Conservation (phyloP, 1,140 invertebrate species). For the Trissolcus basalis region DNA sequence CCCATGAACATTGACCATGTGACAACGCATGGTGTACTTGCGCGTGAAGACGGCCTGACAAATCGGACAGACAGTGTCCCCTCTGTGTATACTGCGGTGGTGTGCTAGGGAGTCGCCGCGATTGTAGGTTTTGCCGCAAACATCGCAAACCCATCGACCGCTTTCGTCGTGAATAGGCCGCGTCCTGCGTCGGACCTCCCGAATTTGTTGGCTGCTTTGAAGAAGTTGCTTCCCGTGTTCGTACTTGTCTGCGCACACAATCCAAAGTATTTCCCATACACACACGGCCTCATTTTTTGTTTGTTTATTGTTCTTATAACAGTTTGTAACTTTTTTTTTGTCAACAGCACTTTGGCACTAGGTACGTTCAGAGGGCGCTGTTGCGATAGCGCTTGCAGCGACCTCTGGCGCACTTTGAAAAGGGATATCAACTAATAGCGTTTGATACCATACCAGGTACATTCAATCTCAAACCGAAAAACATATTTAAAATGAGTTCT, state of each 20-base stretch:
- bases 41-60: constrained; percentile 76
- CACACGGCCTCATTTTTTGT: constrained; percentile 64
- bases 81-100: constrained; percentile 77
- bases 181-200: constrained; percentile 64
- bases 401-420: background rate
- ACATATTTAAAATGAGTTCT: background rate
- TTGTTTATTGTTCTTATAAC: constrained; percentile 28
- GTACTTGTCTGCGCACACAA: constrained; percentile 75
- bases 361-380: constrained; percentile 7
- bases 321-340: constrained; percentile 29
- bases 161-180: constrained; percentile 69
- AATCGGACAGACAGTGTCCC: constrained; percentile 75
- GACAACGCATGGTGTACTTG: constrained; percentile 76
- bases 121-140: constrained; percentile 75
- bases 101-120: constrained; percentile 75
- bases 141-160: constrained; percentile 75
- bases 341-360: constrained; percentile 6
- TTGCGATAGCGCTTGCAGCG: background rate
- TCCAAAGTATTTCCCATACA: constrained; percentile 75
- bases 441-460: too few relatives aligned
- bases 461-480: background rate
- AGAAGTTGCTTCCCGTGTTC: constrained; percentile 65
- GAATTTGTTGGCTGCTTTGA: constrained; percentile 54
- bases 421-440: background rate
- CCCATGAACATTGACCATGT: constrained; percentile 74